phyloP scores from a whole-genome alignment of 2,113 vertebrate genomes.

The Oostethus manadensis region DNA sequence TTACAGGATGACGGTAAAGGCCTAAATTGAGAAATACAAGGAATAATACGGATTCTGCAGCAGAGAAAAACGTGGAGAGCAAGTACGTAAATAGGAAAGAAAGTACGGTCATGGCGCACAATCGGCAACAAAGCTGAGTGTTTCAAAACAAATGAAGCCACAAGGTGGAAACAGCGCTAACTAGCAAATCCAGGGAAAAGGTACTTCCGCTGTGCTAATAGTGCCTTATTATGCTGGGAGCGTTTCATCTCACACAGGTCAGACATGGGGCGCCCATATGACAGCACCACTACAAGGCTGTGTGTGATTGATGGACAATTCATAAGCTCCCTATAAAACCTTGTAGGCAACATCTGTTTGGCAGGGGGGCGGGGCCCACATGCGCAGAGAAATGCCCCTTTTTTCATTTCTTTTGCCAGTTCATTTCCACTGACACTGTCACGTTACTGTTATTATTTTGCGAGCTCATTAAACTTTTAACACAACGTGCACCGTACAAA shows the following conservation, averaged over 20 bases:
- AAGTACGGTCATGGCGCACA: conserved; percentile 61
- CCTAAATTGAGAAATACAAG: conserved; percentile 53
- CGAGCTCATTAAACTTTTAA: conserved; percentile 5
- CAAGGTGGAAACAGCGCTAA: conserved; percentile 70
- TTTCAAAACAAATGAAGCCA: conserved; percentile 72
- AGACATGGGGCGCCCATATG: conserved; percentile 37
- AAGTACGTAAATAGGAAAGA: conserved; percentile 36
- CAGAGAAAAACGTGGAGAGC: conserved; percentile 23
- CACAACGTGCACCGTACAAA: not conserved
- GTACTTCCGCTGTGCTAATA: conserved; percentile 67
- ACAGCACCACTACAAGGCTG: conserved; percentile 34
- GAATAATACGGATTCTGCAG: conserved; percentile 44
- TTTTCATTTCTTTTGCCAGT: not conserved
- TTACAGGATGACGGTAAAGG: conserved; percentile 39
- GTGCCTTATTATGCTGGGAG: conserved; percentile 39
- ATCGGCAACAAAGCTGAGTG: conserved; percentile 60
- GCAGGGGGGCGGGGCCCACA: conserved; percentile 27
- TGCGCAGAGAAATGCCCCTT: not conserved
- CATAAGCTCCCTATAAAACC: conserved; percentile 49
- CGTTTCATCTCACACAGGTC: conserved; percentile 39
- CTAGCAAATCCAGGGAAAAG: conserved; percentile 64
- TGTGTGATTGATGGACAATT: conserved; percentile 62
- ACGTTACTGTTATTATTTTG: not conserved
- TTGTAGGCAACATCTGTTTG: conserved; percentile 56
- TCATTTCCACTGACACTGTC: not conserved